Evolutionary conservation across 2,113 vertebrate genomes (phyloP), one percentile per base, ranked within the genome.

Genomic region (Hippocampus mohnikei): DNA sequence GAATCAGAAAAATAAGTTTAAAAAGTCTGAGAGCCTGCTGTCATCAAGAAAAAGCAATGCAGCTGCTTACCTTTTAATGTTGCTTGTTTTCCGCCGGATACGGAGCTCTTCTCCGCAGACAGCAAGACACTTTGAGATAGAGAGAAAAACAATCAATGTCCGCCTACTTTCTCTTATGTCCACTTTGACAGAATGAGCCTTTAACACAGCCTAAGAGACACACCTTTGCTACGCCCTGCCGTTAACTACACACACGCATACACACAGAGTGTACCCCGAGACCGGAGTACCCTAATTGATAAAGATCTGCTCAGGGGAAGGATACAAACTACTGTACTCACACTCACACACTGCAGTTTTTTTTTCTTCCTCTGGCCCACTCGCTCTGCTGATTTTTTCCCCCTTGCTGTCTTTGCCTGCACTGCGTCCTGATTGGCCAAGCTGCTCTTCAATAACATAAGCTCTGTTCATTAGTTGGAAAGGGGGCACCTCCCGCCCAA

Each of bases 401-500:
- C 79, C 67, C 76, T 37, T 88, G 85, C 82, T 79, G 79, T 76
- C 80, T 88, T 81, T 84, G 73, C 84, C 83, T 84, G 86, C 78
- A 78, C 89, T 81, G 81, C 66, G 66, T 86, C 75, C 86, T 84
- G 85, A 92, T 92, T 92, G 91, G 91, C 86, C 83, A 23, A 72
- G 77, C 82, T 65, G 80, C 88, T 88, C 80, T 88, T 92, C 91
- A 90, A 86, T 91, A 91, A 91, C 87, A 91, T 88, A 89, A 88
- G 80, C 87, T 85, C 87, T 89, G 83, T 77, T 83, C 81, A 91
- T 90, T 91, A 91, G 89, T 88, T 90, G 90, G 91, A 88, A 88
- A 37, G 81, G 73, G 83, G 77, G 75, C 80, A 80, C 83, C 74
- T 85, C 85, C 83, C 84, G 62, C 82, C 84, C 79, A 71, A 69